These are phyloP conservation scores for Hycleus cichorii DNA, from an alignment of 1,140 invertebrate species.

Conservation along the genomic window DNA sequence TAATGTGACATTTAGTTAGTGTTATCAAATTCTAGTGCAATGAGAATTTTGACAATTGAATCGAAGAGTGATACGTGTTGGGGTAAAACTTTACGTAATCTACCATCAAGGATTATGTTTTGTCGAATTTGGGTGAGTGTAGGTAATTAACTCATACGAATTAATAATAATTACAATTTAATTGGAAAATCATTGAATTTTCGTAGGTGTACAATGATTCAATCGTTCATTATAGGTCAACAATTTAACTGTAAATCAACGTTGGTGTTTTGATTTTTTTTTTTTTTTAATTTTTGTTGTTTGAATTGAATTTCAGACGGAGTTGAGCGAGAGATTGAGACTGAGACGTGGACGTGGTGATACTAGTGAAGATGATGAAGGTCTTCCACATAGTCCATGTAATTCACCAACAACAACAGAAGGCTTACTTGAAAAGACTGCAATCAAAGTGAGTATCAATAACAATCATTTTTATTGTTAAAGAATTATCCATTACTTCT, in stretches of 20 bases:
- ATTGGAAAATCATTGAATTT: too few species aligned
- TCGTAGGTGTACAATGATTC: too few species aligned
- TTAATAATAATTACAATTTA: too few species aligned
- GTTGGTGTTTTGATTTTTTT: too few species aligned
- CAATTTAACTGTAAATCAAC: too few species aligned
- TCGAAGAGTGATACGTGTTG: slow-evolving; percentile 20
- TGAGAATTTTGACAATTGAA: neutral
- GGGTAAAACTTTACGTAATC: slow-evolving; percentile 13
- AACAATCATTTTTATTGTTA: too few species aligned
- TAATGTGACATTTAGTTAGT: too few species aligned
- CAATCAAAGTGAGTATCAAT: slow-evolving; percentile 44
- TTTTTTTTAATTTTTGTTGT: neutral
- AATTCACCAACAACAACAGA: slow-evolving; percentile 50
- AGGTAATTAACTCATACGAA: neutral
- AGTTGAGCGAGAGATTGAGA: slow-evolving; percentile 53
- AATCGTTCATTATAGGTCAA: neutral
- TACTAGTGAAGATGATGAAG: slow-evolving; percentile 53
- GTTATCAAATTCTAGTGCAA: neutral
- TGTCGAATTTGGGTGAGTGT: slow-evolving; percentile 23
- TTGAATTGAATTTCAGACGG: slow-evolving; percentile 45
- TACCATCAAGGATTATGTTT: slow-evolving; percentile 15
- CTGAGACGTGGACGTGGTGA: slow-evolving; percentile 45
- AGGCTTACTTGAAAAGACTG: slow-evolving; percentile 45
- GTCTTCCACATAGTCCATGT: slow-evolving; percentile 54
- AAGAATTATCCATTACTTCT: neutral